Evolutionary conservation across 2,888 invertebrate genomes (phyloP).

Genomic region (Thyatira batis): DNA sequence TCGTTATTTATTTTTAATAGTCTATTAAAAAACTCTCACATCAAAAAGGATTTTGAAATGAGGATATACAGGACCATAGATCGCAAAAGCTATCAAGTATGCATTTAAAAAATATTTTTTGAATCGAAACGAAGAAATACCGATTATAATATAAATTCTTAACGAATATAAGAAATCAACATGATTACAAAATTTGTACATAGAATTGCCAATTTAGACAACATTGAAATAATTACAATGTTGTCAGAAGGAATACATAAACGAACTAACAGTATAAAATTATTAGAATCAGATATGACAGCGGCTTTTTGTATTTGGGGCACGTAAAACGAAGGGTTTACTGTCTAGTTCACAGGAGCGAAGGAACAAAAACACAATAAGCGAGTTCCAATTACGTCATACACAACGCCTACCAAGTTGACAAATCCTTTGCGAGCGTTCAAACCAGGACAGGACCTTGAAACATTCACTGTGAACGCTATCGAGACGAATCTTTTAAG

Average conservation of each 20-base stretch:
- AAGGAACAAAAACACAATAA: constrained; percentile 40
- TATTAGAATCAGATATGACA: constrained; percentile 3
- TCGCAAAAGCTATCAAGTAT: no score
- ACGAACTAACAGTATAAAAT: neutral
- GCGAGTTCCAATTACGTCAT: constrained; percentile 62
- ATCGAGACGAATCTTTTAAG: constrained; percentile 75
- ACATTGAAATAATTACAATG: neutral
- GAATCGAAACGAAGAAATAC: no score
- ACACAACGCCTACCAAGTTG: constrained; percentile 69
- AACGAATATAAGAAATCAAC: neutral
- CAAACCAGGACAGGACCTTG: constrained; percentile 78
- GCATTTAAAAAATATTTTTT: no score
- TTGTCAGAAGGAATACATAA: no score
- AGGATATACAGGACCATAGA: no score
- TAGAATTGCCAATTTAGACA: neutral
- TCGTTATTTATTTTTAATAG: no score
- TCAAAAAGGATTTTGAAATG: no score
- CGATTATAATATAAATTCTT: no score
- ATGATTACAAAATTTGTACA: neutral
- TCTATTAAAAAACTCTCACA: no score
- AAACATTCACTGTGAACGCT: constrained; percentile 76
- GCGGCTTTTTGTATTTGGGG: constrained; percentile 2
- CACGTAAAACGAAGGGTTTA: constrained; percentile 8
- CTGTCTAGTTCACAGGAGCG: constrained; percentile 13
- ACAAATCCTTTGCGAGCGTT: constrained; percentile 74